Base-by-base conservation (phyloP, 2,797 vertebrate species). In the Propithecus perrieri region DNA sequence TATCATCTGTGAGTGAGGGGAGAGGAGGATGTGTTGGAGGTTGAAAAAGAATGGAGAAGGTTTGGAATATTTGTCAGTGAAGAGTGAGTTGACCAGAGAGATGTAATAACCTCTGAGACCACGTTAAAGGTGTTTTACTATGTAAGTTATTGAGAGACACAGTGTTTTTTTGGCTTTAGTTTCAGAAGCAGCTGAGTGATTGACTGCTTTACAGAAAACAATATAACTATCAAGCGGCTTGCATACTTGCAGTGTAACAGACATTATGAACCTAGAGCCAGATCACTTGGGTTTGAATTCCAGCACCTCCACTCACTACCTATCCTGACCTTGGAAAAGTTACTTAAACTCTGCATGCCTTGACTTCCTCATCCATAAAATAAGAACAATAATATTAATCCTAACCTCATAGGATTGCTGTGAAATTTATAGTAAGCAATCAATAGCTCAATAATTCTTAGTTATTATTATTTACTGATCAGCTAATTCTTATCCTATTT, bases 291-390 rank as follows among this genome's bases (percentile, higher is more conserved):
- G 10, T 92, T 85, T 94, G 76, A 94, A 85, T 90, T 17, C 43
- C 33, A 85, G 63, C 12, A 50, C 30, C 81, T 55, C 35, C 53
- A 78, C 59, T 89, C 80, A 75, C 33, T 92, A 80, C 24, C 28
- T 71, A 26, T 18, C 35, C 41, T 78, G 83, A 91, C 18, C 46
- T 88, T 80, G 22, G 55, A 26, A 96, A 87, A 95, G 26, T 81
- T 89, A 74, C 33, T 89, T 91, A 89, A 94, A 96, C 46, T 83
- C 74, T 91, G 17, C 6, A 79, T 67, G 85, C 26, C 41, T 85
- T 55, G 3, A 48, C 88, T 81, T 61, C 30, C 20, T 88, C 57
- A 74, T 46, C 79, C 74, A 4, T 85, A 65, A 93, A 85, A 75
- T 50, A 75, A 55, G 13, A 13, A 15, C 10, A 53, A 75, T 91